These are phyloP conservation scores for Xylota sylvarum DNA, from an alignment of 2,888 invertebrate species.

Conservation along the genomic window DNA sequence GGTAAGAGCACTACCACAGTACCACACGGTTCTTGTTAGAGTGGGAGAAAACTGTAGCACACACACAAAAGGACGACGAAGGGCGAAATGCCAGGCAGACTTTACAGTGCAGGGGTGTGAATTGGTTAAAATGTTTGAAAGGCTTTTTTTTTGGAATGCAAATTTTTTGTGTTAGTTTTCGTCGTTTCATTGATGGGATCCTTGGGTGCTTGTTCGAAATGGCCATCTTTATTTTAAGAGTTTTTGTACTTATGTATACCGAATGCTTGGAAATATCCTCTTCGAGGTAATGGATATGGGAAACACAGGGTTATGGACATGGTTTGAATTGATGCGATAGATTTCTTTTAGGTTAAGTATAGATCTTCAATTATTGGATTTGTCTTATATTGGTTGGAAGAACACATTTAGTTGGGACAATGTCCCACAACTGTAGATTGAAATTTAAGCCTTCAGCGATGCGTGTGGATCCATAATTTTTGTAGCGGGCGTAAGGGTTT, in stretches of 20 bases:
- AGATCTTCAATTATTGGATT: constrained; percentile 7
- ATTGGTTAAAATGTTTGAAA: constrained; percentile 9
- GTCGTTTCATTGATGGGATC: background rate
- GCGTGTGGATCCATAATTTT: background rate
- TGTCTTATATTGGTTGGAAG: background rate
- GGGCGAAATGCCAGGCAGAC: constrained; percentile 11
- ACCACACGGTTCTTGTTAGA: constrained; percentile 13
- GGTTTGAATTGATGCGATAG: constrained; percentile 5
- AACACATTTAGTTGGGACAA: background rate
- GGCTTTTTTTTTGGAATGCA: constrained; percentile 28
- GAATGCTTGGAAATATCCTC: background rate
- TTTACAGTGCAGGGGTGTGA: constrained; percentile 22
- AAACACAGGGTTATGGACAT: background rate
- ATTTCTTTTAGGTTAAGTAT: background rate
- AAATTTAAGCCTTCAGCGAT: background rate
- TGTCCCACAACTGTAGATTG: background rate
- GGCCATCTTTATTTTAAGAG: constrained; percentile 7
- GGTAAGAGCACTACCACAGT: constrained; percentile 21
- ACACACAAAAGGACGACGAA: constrained; percentile 27
- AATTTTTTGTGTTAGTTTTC: background rate
- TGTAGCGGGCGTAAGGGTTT: no score
- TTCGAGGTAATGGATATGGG: constrained; percentile 1
- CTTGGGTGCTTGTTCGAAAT: constrained; percentile 12
- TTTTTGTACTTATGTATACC: background rate
- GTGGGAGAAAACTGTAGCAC: constrained; percentile 35